phyloP scores from a whole-genome alignment of 2,113 vertebrate genomes.

The Balaeniceps rex region DNA sequence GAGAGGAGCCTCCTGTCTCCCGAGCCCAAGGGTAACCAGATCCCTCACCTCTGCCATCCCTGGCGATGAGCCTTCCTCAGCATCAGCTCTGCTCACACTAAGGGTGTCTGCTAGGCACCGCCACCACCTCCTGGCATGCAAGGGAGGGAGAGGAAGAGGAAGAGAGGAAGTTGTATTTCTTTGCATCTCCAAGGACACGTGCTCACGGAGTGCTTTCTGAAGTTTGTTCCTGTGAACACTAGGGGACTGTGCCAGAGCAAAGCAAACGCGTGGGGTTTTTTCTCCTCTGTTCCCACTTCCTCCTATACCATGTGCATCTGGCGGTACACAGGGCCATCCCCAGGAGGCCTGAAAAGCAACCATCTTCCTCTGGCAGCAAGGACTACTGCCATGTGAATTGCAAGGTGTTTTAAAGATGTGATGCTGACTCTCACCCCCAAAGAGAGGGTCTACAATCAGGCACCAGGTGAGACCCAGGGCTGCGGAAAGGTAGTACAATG shows the following conservation, averaged over 20 bases:
- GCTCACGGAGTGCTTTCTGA: background rate
- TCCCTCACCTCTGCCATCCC: background rate
- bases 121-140: background rate
- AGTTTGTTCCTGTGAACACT: background rate
- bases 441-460: background rate
- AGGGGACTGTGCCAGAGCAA: background rate
- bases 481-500: fast-evolving
- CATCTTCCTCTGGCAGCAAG: background rate
- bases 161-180: background rate
- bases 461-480: background rate
- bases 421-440: background rate
- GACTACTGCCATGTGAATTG: background rate
- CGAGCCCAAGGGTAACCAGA: background rate
- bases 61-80: background rate
- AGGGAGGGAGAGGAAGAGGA: background rate
- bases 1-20: background rate
- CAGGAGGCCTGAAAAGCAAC: background rate
- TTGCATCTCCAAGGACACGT: background rate
- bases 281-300: background rate
- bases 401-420: background rate
- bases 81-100: background rate
- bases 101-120: background rate
- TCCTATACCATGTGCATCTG: background rate
- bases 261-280: fast-evolving
- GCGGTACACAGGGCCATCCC: background rate